Conservation (phyloP, 2,888 invertebrate species). For the Achlya flavicornis region DNA sequence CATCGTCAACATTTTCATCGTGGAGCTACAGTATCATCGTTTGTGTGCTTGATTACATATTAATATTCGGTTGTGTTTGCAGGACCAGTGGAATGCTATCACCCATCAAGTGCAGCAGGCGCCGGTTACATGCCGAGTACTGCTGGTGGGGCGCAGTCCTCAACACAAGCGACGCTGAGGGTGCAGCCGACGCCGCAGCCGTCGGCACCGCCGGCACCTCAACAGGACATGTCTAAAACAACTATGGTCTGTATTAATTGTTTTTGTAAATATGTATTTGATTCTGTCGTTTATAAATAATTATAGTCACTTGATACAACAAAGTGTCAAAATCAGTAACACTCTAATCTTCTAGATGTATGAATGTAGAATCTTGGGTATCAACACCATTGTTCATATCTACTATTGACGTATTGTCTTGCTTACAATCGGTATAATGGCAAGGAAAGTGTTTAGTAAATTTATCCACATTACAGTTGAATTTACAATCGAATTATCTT, state of each 20-base stretch:
- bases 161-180: slow-evolving; percentile 62
- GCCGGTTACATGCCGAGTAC: slow-evolving; percentile 64
- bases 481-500: not conserved
- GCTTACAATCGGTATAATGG: not conserved
- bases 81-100: slow-evolving; percentile 79
- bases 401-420: not conserved
- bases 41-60: not conserved
- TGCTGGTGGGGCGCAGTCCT: slow-evolving; percentile 59
- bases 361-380: too few relatives aligned
- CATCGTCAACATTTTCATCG: not conserved
- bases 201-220: slow-evolving; percentile 71
- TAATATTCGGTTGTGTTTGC: slow-evolving; percentile 23
- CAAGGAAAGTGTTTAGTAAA: too few relatives aligned
- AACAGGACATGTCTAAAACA: slow-evolving; percentile 72
- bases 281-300: too few relatives aligned
- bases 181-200: slow-evolving; percentile 69
- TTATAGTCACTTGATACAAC: not conserved
- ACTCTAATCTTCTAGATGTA: too few relatives aligned
- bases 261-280: too few relatives aligned
- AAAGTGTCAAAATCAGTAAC: not conserved
- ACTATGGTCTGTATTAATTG: slow-evolving; percentile 57
- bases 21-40: not conserved
- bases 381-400: not conserved
- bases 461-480: not conserved
- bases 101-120: slow-evolving; percentile 63